Base-by-base conservation (phyloP, 2,888 invertebrate genomes). In the Callimorpha dominula region DNA sequence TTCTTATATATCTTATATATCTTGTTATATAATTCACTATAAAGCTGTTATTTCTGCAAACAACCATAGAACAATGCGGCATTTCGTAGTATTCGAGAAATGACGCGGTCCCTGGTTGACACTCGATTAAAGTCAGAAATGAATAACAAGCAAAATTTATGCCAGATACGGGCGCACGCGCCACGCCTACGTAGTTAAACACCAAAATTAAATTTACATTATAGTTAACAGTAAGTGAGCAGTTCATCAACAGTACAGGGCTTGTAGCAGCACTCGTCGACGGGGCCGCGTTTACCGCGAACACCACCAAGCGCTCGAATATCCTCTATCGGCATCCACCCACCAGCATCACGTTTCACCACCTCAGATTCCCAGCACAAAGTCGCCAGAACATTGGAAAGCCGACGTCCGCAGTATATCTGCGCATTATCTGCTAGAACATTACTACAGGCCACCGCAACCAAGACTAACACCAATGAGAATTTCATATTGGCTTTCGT, bases 401-500 rank as follows among this genome's bases (percentile, higher is more conserved):
- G 43, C 7, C 43, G 57, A 0, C 73, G 65, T 8, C 73, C 69
- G 11, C 69, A 73, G 52, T 69, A 62, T 17, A 20, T 20, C 15
- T 52, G 57, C 0, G 60, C 40, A 43, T 9, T 31, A 17, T 69
- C 11, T 31, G 65, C 60, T 12, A 46, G 11, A 5, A 64, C 60
- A 4, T 60, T 12, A 43, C 52, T n/a, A 54, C 65, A 65, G 12
- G 15, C 43, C 4, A 69, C 4, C 20, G 54, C 69, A 46, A 69
- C 57, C 15, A 69, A n/a, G 15, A 60, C 20, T 40, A 65, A 8
- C 50, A 49, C n/a, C 9, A 42, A 49, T 20, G 43, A n/a, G n/a
- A 68, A 65, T 17, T 81, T 81, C 81, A 81, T 81, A 40, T 46
- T 63, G 42, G n/a, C 1, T 46, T 3, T 12, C n/a, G 54, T 20